Base-by-base conservation (phyloP, 2,113 vertebrate species). In the Mugil cephalus region DNA sequence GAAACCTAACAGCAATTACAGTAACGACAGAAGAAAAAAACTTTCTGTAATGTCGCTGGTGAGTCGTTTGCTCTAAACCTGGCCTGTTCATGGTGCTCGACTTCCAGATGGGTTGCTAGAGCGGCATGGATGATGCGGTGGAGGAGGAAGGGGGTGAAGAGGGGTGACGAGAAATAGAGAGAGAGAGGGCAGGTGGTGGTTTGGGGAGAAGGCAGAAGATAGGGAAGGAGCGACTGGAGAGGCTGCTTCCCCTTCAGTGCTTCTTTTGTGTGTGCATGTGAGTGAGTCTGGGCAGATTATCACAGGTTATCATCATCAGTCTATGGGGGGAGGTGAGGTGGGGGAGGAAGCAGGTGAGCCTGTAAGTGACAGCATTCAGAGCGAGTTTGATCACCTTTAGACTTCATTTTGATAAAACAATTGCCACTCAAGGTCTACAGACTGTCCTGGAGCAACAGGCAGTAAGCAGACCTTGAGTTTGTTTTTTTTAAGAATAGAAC, bases 211-310 rank as follows among this genome's bases (percentile, higher is more conserved):
- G 48, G 64, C 18, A 51, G 77, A 64, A 43, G 77, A 54, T n/a
- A 39, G 24, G 39, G 11, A 17, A 38, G 47, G 38, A 53, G 42
- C 6, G 14, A 58, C 45, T 7, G 24, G 1, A 45, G 69, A 30
- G 17, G 74, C 83, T 83, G 86, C 86, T 83, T 85, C 73, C 83
- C 74, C 61, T 66, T 42, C 38, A 59, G 18, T 30, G 19, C n/a
- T 34, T 45, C 52, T 59, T 39, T 40, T 40, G 51, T 54, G 47
- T 7, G 7, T 59, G 14, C 45, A 11, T 55, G 62, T 36, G 66
- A 50, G 53, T 21, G 39, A 19, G 55, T 38, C 19, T 39, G 19
- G 43, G 58, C 48, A 56, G 24, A 17, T 11, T 50, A 40, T 34
- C 9, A 47, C 19, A 61, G 13, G 21, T 53, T n/a, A 47, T 54